Base-by-base conservation (phyloP, 2,888 invertebrate genomes). In the Escarpia spicata region DNA sequence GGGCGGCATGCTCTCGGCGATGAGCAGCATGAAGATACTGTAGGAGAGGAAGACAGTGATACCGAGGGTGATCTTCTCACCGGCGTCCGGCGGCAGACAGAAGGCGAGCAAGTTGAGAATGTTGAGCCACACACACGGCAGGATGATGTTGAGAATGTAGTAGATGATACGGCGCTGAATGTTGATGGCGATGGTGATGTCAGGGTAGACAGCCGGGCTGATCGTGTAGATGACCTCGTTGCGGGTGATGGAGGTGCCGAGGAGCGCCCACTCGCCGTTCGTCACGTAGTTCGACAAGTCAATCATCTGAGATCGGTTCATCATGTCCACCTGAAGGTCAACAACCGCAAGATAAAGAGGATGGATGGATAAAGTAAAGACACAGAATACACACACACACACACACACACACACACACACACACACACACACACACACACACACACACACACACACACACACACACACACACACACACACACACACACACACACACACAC, bases 1-100 rank as follows among this genome's bases (percentile, higher is more conserved):
- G 3, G 96, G 96, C 0, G 97, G 97, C 97, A 97, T 97, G 93
- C 96, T 96, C 94, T 97, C 97, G 1, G 96, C 96, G 10, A 97
- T 96, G 94, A 97, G 96, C 93, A 97, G 94, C 96, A 97, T 96
- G 93, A 97, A 96, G 93, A 97, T 96, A 52, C 96, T 96, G 95
- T 97, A 97, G 4, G 97, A 96, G 92, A 97, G 94, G 6, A 97
- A 95, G 2, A 97, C 97, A 0, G 97, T 97, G 93, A 97, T 97
- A 90, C 97, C 97, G 43, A 97, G 95, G 0, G 96, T 96, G 89
- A 97, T 96, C 95, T 97, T 97, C 94, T 97, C 97, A 45, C 96
- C 96, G 12, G 96, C 95, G 91, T 96, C 96, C 1, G 96, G 96
- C 0, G 97, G 97, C 75, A 96, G 95, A 94, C 96, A 96, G 94